Conservation (phyloP, 2,113 vertebrate genomes). For the Lampris megalopsis region DNA sequence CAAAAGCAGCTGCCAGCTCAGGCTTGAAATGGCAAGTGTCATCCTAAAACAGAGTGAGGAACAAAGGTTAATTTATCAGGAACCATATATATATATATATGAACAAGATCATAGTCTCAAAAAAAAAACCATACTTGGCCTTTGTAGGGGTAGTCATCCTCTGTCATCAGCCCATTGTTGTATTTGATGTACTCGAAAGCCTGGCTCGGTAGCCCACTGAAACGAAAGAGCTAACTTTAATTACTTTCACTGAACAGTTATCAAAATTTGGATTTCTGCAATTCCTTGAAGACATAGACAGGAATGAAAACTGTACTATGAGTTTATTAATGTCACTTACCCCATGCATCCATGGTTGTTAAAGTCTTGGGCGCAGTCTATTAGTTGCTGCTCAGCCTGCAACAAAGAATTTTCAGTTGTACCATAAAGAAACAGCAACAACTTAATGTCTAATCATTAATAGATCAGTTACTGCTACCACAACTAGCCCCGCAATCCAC, state of each 20-base stretch:
- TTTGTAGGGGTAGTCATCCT: conserved; percentile 87
- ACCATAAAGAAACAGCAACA: neutral
- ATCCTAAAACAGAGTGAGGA: conserved; percentile 70
- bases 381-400: conserved; percentile 90
- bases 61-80: neutral
- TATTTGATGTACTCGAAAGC: conserved; percentile 93
- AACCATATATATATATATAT: neutral
- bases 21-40: conserved; percentile 84
- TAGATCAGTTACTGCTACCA: neutral
- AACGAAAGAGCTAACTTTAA: conserved; percentile 21
- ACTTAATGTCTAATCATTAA: neutral
- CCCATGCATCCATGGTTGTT: conserved; percentile 90
- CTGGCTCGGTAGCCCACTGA: conserved; percentile 91
- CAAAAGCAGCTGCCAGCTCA: conserved; percentile 83
- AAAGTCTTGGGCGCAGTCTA: conserved; percentile 88
- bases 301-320: neutral
- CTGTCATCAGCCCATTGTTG: conserved; percentile 89
- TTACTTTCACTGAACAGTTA: neutral
- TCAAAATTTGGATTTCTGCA: neutral
- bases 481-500: neutral
- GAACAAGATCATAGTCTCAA: neutral
- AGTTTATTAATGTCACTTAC: conserved; percentile 69
- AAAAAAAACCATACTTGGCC: conserved; percentile 74
- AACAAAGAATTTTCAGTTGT: neutral
- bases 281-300: neutral